Percentiles rank a stretch among this genome's conserved stretches.
phyloP scores from a whole-genome alignment of 2,888 invertebrate genomes.

The Hypsopygia costalis region DNA sequence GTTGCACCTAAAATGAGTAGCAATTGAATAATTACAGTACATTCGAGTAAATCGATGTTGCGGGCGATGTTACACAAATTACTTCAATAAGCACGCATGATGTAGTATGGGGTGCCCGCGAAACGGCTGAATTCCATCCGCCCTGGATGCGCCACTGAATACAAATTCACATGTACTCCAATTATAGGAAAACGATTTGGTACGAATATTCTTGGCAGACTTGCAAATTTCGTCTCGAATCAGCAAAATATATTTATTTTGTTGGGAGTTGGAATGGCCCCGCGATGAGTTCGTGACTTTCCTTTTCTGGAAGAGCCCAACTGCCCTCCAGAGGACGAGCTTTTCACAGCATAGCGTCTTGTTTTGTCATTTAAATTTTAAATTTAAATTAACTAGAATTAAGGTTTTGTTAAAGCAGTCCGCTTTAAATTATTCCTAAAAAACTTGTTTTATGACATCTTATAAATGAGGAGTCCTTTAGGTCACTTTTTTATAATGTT shows the following conservation, averaged over 20 bases:
- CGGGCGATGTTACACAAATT: slow-evolving; percentile 48
- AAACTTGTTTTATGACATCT: slow-evolving; percentile 6
- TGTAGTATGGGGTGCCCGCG: slow-evolving; percentile 67
- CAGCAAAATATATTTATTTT: slow-evolving; percentile 79
- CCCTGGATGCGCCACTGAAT: slow-evolving; percentile 77
- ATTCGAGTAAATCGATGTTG: too few relatives aligned
- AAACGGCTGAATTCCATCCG: slow-evolving; percentile 74
- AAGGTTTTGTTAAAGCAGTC: slow-evolving; percentile 9
- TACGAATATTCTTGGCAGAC: slow-evolving; percentile 80
- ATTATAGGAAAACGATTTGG: slow-evolving; percentile 81
- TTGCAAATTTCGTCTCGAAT: slow-evolving; percentile 77
- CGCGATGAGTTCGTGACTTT: slow-evolving; percentile 62
- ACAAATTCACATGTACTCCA: slow-evolving; percentile 81
- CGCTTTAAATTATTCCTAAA: slow-evolving; percentile 4
- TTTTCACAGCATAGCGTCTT: slow-evolving; percentile 13
- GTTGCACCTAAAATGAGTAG: too few relatives aligned
- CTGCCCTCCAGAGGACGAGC: slow-evolving; percentile 33
- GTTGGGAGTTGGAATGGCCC: slow-evolving; percentile 61
- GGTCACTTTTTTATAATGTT: slow-evolving; percentile 6
- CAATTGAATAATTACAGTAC: too few relatives aligned
- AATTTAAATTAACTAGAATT: slow-evolving; percentile 12
- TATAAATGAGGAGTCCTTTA: slow-evolving; percentile 9
- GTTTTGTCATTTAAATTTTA: slow-evolving; percentile 12
- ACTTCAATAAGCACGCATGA: slow-evolving; percentile 77
- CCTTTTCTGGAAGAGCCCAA: slow-evolving; percentile 46